Base-by-base conservation (phyloP, 53 echinoderm and acorn worm genomes). In the Echinometra lucunter region DNA sequence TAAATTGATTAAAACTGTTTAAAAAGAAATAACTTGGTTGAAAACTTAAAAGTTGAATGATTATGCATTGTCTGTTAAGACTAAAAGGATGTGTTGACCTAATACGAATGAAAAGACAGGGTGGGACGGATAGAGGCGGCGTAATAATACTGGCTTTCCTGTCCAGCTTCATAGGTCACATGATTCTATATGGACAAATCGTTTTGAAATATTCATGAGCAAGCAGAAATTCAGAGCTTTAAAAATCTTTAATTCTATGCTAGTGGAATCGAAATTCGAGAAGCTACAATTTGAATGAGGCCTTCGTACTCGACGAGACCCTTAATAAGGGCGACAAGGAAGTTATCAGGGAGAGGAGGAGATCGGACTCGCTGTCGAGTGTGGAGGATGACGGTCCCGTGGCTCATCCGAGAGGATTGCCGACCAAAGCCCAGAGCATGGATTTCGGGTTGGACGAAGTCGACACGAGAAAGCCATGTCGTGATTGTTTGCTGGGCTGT, bases 401-500 rank as follows among this genome's bases (percentile, higher is more conserved):
- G 25, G 11, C 91, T 27, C 17, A 91, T 11, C 78, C 78, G 6
- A 74, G 78, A 42, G 92, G 92, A 19, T 55, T 75, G 23, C 92
- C 92, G 6, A 92, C 92, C 75, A 78, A 78, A 55, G 92, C 92
- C 30, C 21, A 30, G 8, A 78, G 92, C 80, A 92, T 92, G 57
- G 92, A 92, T 80, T 78, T 92, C 57, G 92, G 92, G 15, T 19
- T 92, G 75, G 92, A 92, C 80, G 92, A 55, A 27, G 85, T 53
- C 47, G 72, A 66, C 21, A 45, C 38, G 12, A 44, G 45, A 70
- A 91, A 42, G 17, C 58, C 40, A 18, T 47, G 23, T 1, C 25
- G 58, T 45, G 45, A 66, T 34, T 91, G 66, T 44, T 69, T n/a
- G 69, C 44, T 57, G 70, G 57, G 35, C 34, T 78, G 53, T 37